Evolutionary conservation across 2,113 vertebrate species (phyloP).

Genomic region (Podilymbus podiceps): DNA sequence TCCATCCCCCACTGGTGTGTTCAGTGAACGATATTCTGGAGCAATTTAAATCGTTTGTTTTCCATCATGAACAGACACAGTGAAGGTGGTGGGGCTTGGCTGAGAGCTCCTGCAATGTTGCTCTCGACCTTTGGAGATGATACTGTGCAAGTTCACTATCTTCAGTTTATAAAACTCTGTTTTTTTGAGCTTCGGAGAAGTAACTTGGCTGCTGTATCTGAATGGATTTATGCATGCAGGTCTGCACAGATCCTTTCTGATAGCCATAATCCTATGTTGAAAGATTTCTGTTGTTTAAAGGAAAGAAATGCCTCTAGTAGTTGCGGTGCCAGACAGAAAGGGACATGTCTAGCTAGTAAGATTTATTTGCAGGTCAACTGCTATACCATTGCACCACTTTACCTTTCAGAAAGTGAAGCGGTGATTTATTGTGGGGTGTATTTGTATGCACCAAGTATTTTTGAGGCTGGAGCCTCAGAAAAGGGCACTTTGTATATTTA

Average conservation of each 20-base stretch:
- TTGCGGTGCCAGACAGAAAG: not conserved
- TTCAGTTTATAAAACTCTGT: not conserved
- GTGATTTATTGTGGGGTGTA: slow-evolving; percentile 11
- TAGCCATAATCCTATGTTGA: not conserved
- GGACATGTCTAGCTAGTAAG: not conserved
- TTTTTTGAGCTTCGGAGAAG: not conserved
- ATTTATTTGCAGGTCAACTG: slow-evolving; percentile 46
- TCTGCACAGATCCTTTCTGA: not conserved
- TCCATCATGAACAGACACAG: too few species aligned
- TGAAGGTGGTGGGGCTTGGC: not conserved
- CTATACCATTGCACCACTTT: not conserved
- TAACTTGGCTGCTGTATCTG: not conserved
- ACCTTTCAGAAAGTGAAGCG: not conserved
- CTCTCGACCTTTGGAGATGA: not conserved
- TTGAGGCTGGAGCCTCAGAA: not conserved
- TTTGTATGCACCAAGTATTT: not conserved
- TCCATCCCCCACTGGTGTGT: fast-evolving
- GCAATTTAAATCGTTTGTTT: too few species aligned
- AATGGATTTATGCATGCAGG: not conserved
- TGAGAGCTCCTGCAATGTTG: not conserved
- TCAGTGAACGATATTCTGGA: not conserved
- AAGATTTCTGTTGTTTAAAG: not conserved
- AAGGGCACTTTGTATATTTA: slow-evolving; percentile 56
- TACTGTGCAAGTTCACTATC: not conserved
- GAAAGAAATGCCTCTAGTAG: not conserved